Base-by-base conservation (phyloP, 2,797 vertebrate genomes). In the Melanogrammus aeglefinus region DNA sequence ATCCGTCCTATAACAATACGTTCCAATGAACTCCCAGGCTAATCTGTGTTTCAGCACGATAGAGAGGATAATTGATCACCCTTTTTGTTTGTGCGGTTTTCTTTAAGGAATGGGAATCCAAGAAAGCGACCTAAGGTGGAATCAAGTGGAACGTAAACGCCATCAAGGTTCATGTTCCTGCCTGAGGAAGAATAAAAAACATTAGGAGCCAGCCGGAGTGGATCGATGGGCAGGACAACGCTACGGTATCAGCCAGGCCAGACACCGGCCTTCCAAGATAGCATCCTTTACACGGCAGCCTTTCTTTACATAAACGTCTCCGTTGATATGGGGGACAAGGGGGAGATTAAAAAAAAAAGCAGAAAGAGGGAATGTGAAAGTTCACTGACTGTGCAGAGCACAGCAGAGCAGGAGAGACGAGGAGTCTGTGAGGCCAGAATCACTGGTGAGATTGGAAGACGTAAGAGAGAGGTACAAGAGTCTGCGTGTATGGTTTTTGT, bases 381-480 rank as follows among this genome's bases (percentile, higher is more conserved):
- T 39, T 63, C 81, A 71, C 27, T 27, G 47, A 80, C 78, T 81
- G 86, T 77, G 85, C 85, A 31, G 12, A 71, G 69, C 29, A 71
- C 29, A 71, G 69, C 29, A 16, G 69, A 71, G 69, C 31, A 9
- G 47, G 47, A 57, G 47, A 57, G 47, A 21, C 18, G 47, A 57
- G 47, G 44, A 16, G 44, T 18, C 13, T 47, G 44, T 47, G 3
- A 47, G 44, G 16, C 13, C 44, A 47, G 8, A 9, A 39, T 44
- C 41, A 16, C 41, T 13, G 41, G 10, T 44, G 41, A 44, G 41
- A 4, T 66, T 24, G 63, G n/a, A 21, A 27, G 24, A 29, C 12
- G 66, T 70, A 29, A n/a, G 12, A 10, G 66, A 51, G 47, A 57
- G 47, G 47, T 57, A 57, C 47, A 6, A 57, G 18, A 4, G 6